Conservation (phyloP, 2,113 vertebrate species). For the Bos indicus region DNA sequence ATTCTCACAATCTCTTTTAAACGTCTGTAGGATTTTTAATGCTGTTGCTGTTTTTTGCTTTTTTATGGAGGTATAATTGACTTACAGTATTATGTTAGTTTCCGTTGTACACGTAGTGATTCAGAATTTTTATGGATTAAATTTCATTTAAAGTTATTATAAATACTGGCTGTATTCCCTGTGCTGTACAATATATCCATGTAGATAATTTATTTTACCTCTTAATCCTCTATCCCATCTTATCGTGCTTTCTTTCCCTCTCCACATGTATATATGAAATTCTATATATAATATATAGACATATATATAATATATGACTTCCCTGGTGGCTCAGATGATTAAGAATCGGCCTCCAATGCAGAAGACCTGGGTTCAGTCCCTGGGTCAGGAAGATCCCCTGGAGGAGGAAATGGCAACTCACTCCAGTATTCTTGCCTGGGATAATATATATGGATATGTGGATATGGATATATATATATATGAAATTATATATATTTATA, state of each 20-base stretch:
- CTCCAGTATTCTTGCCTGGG: neutral
- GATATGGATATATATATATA: neutral
- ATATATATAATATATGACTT: neutral
- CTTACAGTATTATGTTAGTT: neutral
- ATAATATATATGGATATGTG: neutral
- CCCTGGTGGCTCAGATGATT: neutral
- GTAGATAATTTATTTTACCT: neutral
- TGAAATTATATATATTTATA: neutral
- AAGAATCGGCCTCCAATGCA: neutral
- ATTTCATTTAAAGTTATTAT: neutral
- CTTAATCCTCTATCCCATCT: neutral
- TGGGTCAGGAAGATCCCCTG: neutral
- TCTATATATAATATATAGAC: neutral
- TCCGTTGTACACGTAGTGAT: neutral
- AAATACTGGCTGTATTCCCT: neutral
- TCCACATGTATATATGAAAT: neutral
- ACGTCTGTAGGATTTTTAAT: neutral
- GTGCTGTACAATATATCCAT: neutral
- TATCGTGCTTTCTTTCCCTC: neutral
- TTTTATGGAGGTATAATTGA: neutral
- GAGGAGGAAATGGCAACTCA: neutral
- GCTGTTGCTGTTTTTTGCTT: neutral
- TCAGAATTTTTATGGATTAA: neutral
- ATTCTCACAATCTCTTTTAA: neutral
- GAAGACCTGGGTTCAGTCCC: neutral